Conservation (phyloP, 2,888 invertebrate species). For the Melipona beecheii region DNA sequence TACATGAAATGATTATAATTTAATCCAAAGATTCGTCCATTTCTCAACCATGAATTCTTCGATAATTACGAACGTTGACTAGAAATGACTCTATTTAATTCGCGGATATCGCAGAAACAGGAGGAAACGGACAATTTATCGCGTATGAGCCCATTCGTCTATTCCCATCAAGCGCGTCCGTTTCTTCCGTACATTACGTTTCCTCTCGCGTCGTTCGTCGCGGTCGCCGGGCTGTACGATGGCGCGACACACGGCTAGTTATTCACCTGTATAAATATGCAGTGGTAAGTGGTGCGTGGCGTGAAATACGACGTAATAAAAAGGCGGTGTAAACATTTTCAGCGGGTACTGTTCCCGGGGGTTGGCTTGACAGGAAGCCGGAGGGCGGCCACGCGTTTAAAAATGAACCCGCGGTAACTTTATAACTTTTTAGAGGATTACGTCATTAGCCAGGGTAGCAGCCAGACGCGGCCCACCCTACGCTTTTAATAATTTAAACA, state of each 20-base stretch:
- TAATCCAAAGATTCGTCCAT: not conserved
- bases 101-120: not conserved
- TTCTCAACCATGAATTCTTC: not conserved
- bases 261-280: constrained; percentile 79
- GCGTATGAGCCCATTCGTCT: constrained; percentile 33
- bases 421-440: constrained; percentile 81
- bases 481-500: constrained; percentile 82
- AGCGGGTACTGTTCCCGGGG: constrained; percentile 69
- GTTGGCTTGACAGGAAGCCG: constrained; percentile 43
- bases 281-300: constrained; percentile 75
- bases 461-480: constrained; percentile 53
- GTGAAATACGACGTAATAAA: constrained; percentile 81
- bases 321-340: constrained; percentile 77
- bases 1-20: no score
- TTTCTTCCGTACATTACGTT: constrained; percentile 38
- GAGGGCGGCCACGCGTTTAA: constrained; percentile 71
- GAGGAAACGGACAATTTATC: constrained; percentile 24
- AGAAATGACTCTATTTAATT: not conserved
- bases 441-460: constrained; percentile 73
- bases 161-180: constrained; percentile 57
- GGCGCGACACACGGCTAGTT: constrained; percentile 72
- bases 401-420: constrained; percentile 80
- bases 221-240: not conserved
- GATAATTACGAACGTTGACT: not conserved
- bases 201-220: constrained; percentile 30